Evolutionary conservation across 2,113 vertebrate genomes (phyloP).

Genomic region (Sinocyclocheilus maitianheensis): DNA sequence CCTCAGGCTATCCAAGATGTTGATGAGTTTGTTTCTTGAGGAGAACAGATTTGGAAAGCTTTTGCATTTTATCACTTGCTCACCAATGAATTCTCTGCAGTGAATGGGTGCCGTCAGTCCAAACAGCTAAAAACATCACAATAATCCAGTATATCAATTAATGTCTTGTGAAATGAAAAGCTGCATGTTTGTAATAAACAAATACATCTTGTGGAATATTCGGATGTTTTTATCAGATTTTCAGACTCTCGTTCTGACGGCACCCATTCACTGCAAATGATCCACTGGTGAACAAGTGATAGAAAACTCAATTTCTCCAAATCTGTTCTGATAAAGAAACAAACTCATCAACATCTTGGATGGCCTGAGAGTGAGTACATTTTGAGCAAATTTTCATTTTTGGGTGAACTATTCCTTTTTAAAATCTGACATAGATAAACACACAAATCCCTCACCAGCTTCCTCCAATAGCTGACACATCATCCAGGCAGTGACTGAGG

Average conservation of each 20-base stretch:
- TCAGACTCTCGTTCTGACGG: too few species aligned
- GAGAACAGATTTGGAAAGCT: neutral
- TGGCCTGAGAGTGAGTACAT: too few species aligned
- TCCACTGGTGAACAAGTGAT: too few species aligned
- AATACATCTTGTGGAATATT: neutral
- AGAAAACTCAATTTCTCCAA: too few species aligned
- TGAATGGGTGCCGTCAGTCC: neutral
- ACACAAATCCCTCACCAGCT: conserved; percentile 80
- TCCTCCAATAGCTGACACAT: conserved; percentile 88
- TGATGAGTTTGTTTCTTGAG: neutral
- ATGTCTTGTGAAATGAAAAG: neutral
- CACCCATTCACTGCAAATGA: too few species aligned
- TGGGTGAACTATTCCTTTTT: too few species aligned
- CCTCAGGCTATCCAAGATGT: neutral
- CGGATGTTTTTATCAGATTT: too few species aligned
- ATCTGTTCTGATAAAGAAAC: too few species aligned
- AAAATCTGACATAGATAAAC: neutral
- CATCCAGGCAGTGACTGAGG: conserved; percentile 97
- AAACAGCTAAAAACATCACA: neutral
- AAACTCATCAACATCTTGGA: too few species aligned
- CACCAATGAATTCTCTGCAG: neutral
- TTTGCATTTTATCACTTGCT: neutral
- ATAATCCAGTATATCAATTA: neutral
- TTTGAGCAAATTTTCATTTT: too few species aligned
- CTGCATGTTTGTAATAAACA: neutral